Conservation (phyloP, 2,797 vertebrate species). For the Sphenopsis melanotis region DNA sequence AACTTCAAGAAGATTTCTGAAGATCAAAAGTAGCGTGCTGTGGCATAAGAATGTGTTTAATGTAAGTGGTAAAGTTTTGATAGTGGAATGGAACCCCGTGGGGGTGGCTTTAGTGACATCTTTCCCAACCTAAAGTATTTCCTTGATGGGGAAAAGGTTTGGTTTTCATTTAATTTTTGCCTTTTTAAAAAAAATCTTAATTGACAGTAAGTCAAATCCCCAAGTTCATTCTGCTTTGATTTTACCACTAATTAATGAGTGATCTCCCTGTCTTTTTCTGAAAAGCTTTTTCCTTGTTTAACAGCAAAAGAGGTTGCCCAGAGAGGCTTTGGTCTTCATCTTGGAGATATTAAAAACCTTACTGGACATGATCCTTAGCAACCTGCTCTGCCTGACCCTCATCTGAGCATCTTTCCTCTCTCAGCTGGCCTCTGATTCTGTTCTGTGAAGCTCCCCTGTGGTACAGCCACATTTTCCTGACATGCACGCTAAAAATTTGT, state of each 20-base stretch:
- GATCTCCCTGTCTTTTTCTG: neutral
- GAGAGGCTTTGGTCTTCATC: neutral
- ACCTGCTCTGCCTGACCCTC: neutral
- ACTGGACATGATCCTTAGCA: neutral
- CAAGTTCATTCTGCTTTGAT: neutral
- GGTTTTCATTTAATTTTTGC: neutral
- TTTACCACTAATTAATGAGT: neutral
- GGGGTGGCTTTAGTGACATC: neutral
- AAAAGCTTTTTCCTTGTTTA: neutral
- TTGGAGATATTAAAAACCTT: neutral
- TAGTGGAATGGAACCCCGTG: accelerated
- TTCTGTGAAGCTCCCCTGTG: neutral
- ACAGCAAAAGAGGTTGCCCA: neutral
- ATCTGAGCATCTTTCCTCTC: neutral
- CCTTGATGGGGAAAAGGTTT: neutral
- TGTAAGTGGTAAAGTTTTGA: neutral
- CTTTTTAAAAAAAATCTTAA: neutral
- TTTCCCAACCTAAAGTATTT: neutral
- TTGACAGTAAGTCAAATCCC: neutral
- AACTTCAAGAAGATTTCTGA: neutral
- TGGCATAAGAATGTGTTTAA: neutral
- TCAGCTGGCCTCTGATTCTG: neutral
- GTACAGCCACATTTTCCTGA: neutral
- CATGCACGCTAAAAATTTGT: neutral
- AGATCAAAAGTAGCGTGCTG: neutral